These are phyloP conservation scores for Potorous gilbertii DNA, from an alignment of 2,797 vertebrate species.

Conservation along the genomic window DNA sequence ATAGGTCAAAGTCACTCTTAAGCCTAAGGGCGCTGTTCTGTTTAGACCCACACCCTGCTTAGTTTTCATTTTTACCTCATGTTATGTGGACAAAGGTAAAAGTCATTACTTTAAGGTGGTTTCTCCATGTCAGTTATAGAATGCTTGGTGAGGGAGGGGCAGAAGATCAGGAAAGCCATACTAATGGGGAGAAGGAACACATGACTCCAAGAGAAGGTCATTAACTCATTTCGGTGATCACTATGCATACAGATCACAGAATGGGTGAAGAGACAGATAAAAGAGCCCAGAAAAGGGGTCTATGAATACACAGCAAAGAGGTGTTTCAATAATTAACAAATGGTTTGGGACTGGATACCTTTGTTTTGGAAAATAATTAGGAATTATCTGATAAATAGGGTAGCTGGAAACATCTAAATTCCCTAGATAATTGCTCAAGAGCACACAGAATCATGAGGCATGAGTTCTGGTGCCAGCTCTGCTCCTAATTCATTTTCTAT, in stretches of 20 bases:
- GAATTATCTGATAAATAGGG: neutral
- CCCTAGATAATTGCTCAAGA: neutral
- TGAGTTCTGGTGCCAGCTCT: neutral
- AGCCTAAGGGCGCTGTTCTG: constrained; percentile 68
- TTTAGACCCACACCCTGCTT: constrained; percentile 63
- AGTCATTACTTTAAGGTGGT: constrained; percentile 53
- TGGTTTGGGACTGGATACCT: neutral
- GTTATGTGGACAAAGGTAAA: constrained; percentile 49
- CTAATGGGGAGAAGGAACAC: accelerated
- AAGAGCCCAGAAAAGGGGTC: neutral
- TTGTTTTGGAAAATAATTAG: neutral
- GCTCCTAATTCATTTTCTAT: neutral
- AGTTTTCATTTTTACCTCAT: constrained; percentile 75
- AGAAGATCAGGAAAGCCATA: constrained; percentile 33
- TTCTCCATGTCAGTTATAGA: constrained; percentile 58
- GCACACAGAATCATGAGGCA: neutral
- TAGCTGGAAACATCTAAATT: neutral
- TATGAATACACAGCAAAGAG: accelerated
- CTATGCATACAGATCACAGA: neutral
- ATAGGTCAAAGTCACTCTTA: constrained; percentile 78
- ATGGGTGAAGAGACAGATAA: neutral
- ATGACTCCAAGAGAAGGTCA: neutral
- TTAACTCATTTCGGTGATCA: neutral
- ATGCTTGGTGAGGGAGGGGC: constrained; percentile 44
- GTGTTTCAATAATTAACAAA: neutral